Conservation (phyloP, 2,113 vertebrate genomes). For the Lampris megalopsis region DNA sequence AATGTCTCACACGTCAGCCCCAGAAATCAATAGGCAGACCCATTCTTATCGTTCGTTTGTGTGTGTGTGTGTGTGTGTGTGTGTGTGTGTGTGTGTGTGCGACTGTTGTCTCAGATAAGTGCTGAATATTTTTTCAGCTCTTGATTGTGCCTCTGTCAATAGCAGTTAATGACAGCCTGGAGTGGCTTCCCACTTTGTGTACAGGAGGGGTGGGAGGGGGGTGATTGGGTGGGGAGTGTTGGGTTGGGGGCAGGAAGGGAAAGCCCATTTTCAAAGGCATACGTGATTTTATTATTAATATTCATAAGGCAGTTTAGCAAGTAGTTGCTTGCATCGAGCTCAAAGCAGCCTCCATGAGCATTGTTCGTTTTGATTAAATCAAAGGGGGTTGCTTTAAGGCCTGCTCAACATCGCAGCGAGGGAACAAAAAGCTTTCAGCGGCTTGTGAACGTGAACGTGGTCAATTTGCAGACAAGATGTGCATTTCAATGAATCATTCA, state of each 20-base stretch:
- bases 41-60: constrained; percentile 42
- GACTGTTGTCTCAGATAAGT: constrained; percentile 70
- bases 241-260: constrained; percentile 28
- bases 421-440: constrained; percentile 80
- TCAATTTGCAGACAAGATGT: constrained; percentile 79
- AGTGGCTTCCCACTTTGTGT: constrained; percentile 58
- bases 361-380: constrained; percentile 74
- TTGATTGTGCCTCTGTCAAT: constrained; percentile 78
- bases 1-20: constrained; percentile 66
- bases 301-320: constrained; percentile 69
- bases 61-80: not conserved
- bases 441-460: constrained; percentile 74
- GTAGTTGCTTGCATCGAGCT: constrained; percentile 62
- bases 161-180: constrained; percentile 77
- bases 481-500: constrained; percentile 84
- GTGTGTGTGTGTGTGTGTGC: constrained; percentile 23
- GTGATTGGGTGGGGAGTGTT: too few relatives aligned
- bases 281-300: constrained; percentile 52
- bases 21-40: constrained; percentile 79
- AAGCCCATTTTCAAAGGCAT: constrained; percentile 59
- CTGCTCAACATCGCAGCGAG: constrained; percentile 66
- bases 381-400: constrained; percentile 58
- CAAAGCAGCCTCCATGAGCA: constrained; percentile 51
- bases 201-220: constrained; percentile 24
- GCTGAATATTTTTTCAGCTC: constrained; percentile 57